These are phyloP conservation scores for Zaprionus davidi DNA, from an alignment of 1,140 invertebrate genomes.

Conservation along the genomic window DNA sequence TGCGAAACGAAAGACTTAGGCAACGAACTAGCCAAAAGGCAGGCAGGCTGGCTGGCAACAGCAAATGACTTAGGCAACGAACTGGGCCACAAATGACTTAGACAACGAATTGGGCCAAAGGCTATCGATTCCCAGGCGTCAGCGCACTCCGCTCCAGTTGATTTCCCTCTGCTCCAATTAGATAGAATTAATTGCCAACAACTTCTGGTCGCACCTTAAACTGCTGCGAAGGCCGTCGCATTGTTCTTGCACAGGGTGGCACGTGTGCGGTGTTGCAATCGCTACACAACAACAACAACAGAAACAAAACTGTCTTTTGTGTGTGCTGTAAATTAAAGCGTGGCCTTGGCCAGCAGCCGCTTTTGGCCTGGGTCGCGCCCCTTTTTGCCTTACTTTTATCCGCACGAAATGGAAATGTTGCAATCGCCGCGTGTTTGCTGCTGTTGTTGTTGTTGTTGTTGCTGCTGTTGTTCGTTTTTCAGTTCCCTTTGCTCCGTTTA, in stretches of 20 bases:
- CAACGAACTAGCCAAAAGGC: conserved; percentile 10
- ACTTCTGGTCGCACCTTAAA: conserved; percentile 66
- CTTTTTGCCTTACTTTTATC: conserved; percentile 66
- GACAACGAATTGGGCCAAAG: conserved; percentile 41
- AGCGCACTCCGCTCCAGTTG: conserved; percentile 20
- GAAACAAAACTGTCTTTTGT: conserved; percentile 64
- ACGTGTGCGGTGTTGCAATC: conserved; percentile 66
- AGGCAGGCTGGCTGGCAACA: neutral
- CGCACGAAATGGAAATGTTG: conserved; percentile 68
- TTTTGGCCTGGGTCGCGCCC: conserved; percentile 44
- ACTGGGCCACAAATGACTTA: conserved; percentile 39
- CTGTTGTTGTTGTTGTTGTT: conserved; percentile 7
- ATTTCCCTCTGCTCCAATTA: conserved; percentile 63
- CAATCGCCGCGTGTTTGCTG: conserved; percentile 35
- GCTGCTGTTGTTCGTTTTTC: conserved; percentile 48
- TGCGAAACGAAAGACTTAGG: conserved; percentile 51
- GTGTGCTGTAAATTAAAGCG: conserved; percentile 57
- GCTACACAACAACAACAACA: conserved; percentile 3
- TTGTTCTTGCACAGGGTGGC: conserved; percentile 58
- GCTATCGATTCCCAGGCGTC: conserved; percentile 2
- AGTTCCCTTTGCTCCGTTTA: conserved; percentile 40
- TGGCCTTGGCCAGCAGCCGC: conserved; percentile 64
- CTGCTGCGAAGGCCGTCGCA: conserved; percentile 52
- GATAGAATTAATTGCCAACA: conserved; percentile 67
- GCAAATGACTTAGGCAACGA: conserved; percentile 61